These are phyloP conservation scores for Uropsilus gracilis DNA, from an alignment of 2,113 vertebrate species.

Conservation along the genomic window DNA sequence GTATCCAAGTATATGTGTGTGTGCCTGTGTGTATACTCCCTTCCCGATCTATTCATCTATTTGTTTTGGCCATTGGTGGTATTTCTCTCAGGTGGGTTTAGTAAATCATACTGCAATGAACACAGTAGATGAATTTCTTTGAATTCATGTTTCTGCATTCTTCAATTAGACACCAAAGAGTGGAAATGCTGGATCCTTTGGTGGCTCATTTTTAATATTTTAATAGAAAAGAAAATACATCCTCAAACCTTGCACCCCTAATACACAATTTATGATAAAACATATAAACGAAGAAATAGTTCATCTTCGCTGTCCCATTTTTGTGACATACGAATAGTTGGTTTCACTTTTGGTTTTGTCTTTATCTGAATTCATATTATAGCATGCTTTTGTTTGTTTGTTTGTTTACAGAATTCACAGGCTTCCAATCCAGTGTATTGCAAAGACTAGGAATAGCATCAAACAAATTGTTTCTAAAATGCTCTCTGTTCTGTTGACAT, in stretches of 20 bases:
- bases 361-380: neutral
- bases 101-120: no score
- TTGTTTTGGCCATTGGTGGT: no score
- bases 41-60: no score
- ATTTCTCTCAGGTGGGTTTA: no score
- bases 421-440: neutral
- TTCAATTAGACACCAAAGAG: no score
- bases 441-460: neutral
- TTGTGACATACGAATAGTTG: neutral
- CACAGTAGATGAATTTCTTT: no score
- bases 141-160: no score
- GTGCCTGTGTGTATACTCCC: no score
- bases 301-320: neutral
- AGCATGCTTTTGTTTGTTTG: neutral
- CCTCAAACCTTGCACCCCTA: neutral
- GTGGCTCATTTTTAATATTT: no score
- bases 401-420: neutral
- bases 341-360: neutral
- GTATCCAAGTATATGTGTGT: no score
- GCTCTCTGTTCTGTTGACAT: neutral
- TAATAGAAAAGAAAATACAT: neutral
- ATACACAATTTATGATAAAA: neutral
- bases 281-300: neutral
- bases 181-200: no score
- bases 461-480: neutral